phyloP scores from a whole-genome alignment of 2,113 vertebrate species.

The Chaenogobius annularis region DNA sequence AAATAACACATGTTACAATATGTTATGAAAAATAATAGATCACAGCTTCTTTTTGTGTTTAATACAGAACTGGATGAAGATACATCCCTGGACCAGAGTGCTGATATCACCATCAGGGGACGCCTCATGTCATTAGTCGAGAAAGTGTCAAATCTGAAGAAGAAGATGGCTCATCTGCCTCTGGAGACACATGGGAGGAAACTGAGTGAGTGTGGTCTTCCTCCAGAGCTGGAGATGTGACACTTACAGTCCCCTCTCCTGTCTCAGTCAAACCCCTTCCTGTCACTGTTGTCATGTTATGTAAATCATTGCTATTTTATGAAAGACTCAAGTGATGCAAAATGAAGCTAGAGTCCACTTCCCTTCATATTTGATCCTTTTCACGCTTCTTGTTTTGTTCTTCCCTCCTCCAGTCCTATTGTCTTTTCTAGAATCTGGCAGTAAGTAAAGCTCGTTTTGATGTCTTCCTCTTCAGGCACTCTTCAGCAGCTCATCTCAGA shows the following conservation, averaged over 20 bases:
- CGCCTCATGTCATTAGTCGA: constrained; percentile 90
- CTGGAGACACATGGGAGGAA: constrained; percentile 82
- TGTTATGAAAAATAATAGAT: too few species aligned
- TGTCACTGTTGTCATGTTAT: too few species aligned
- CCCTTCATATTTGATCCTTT: not conserved
- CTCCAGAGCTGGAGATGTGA: not conserved
- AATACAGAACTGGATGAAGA: constrained; percentile 92
- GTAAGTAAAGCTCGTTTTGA: not conserved
- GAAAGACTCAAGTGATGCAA: too few species aligned
- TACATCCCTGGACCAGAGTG: constrained; percentile 78
- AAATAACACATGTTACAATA: not conserved
- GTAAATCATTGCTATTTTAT: too few species aligned
- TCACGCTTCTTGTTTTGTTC: not conserved
- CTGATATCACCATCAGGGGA: constrained; percentile 87
- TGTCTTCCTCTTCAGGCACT: constrained; percentile 74
- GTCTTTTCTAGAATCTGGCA: not conserved
- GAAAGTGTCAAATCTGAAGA: constrained; percentile 90
- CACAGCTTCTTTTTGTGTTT: constrained; percentile 36
- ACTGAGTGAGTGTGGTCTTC: constrained; percentile 79
- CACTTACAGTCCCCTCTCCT: not conserved
- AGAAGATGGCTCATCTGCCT: constrained; percentile 83
- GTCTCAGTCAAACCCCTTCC: not conserved
- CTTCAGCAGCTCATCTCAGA: constrained; percentile 94
- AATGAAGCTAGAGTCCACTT: not conserved
- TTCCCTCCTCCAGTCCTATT: not conserved